A percentile compares a stretch with the other conserved stretches of the same genome.
These are phyloP conservation scores for Acipenser oxyrinchus DNA, from an alignment of 2,797 vertebrate genomes.

Conservation along the genomic window DNA sequence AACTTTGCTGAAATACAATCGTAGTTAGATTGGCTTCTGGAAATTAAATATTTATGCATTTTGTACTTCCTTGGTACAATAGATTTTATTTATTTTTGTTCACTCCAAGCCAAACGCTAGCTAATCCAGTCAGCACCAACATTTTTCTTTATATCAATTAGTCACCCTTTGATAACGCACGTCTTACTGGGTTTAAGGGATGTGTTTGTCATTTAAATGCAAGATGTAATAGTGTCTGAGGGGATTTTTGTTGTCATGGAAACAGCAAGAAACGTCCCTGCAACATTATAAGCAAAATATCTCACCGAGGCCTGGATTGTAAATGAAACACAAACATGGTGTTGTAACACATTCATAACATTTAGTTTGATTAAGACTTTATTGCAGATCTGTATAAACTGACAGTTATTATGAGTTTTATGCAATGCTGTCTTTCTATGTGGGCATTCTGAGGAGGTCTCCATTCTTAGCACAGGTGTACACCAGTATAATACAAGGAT, in stretches of 20 bases:
- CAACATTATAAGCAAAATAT: constrained; percentile 7
- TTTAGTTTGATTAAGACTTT: no score
- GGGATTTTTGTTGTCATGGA: constrained; percentile 45
- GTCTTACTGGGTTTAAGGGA: constrained; percentile 46
- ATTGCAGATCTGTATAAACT: no score
- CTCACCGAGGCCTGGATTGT: not conserved
- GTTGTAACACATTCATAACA: not conserved
- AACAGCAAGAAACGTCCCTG: constrained; percentile 43
- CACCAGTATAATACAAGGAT: no score
- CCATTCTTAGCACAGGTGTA: no score
- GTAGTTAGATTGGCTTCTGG: no score
- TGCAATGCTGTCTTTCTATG: no score
- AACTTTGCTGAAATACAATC: no score
- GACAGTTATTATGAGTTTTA: no score
- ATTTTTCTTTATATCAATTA: constrained; percentile 9
- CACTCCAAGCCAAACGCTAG: not conserved
- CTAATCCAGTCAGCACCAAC: constrained; percentile 8
- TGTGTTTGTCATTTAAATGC: constrained; percentile 48
- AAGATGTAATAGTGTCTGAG: constrained; percentile 44
- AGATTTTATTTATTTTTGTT: no score
- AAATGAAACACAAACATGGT: not conserved
- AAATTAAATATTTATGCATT: no score
- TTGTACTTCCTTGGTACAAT: no score
- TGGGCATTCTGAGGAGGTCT: no score
- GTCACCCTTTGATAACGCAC: constrained; percentile 27